phyloP scores from a whole-genome alignment of 2,113 vertebrate species.

The Morone chrysops region DNA sequence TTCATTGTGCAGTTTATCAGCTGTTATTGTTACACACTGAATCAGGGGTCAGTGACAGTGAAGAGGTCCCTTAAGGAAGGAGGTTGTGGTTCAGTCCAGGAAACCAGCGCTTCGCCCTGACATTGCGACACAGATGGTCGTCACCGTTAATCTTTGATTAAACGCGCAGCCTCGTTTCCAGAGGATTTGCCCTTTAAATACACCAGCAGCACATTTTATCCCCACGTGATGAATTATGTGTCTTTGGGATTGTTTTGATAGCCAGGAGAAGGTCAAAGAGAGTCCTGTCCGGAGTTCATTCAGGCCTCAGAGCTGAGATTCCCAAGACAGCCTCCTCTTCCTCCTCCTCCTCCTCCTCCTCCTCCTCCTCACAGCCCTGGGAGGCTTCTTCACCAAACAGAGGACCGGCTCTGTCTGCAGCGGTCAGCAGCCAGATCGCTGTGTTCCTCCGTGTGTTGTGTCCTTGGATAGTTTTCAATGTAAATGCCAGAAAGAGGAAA shows the following conservation, averaged over 20 bases:
- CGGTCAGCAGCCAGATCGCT: constrained; percentile 32
- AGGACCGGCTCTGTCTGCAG: constrained; percentile 45
- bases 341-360: not conserved
- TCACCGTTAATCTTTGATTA: constrained; percentile 63
- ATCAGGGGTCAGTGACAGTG: too few relatives aligned
- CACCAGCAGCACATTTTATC: constrained; percentile 33
- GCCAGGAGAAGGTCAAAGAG: constrained; percentile 54
- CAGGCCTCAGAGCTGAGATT: constrained; percentile 42
- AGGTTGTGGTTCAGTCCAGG: too few relatives aligned
- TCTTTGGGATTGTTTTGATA: constrained; percentile 56
- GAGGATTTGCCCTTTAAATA: constrained; percentile 59
- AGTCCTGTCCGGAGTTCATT: constrained; percentile 37
- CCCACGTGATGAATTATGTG: constrained; percentile 44
- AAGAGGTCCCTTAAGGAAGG: too few relatives aligned
- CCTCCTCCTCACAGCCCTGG: not conserved
- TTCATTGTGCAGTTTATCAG: too few relatives aligned
- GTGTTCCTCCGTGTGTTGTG: constrained; percentile 37
- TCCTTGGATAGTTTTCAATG: constrained; percentile 61
- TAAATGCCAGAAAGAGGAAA: constrained; percentile 42
- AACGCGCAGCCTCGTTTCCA: constrained; percentile 42
- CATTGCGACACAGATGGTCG: constrained; percentile 38
- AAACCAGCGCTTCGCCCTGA: not conserved
- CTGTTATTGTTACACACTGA: too few relatives aligned
- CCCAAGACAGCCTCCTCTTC: constrained; percentile 30
- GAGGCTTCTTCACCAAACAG: constrained; percentile 51